Evolutionary conservation across 2,797 vertebrate genomes (phyloP), one percentile per base, ranked within the genome.

Genomic region (Nothura maculosa): DNA sequence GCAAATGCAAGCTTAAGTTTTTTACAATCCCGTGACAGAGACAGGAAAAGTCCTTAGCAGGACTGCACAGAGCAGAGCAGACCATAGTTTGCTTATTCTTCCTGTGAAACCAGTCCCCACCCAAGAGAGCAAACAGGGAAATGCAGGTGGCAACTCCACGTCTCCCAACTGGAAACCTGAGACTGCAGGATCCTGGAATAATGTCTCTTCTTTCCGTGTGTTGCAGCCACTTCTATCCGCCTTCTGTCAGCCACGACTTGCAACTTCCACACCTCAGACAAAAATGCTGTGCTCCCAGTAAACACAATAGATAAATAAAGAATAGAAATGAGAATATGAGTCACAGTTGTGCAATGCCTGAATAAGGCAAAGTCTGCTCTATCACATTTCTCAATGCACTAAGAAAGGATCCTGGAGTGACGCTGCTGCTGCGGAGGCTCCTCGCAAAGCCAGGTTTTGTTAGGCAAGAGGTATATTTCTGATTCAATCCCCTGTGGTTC

Each of bases 331-430:
- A 75, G 74, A 92, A 85, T 15, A 9, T 8, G 68, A 90, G 81
- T 89, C 73, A 43, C 22, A 68, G 54, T 32, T 24, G 58, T 68
- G 87, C 21, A 54, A 77, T 2, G 2, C 76, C 79, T 42, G 52
- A 87, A 17, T 1, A 57, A 10, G 61, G 81, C 0, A 0, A 47
- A 42, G 66, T 2, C 19, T n/a, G 62, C 36, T 38, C 42, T 4
- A 28, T 61, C 43, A 22, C 4, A 1, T 40, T 60, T 28, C 67
- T 58, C 1, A 0, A 32, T 21, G 67, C 36, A 54, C 22, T 2
- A 10, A 19, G 38, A 13, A 12, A 45, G 38, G 43, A 20, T 4
- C 40, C 6, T 0, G 2, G 22, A 0, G 18, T 0, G 20, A 16
- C 1, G 83, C 40, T 64, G 82, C 76, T 62, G 91, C 70, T 4